Base-by-base conservation (phyloP, 1,140 invertebrate genomes). In the Muscidifurax raptorellus region DNA sequence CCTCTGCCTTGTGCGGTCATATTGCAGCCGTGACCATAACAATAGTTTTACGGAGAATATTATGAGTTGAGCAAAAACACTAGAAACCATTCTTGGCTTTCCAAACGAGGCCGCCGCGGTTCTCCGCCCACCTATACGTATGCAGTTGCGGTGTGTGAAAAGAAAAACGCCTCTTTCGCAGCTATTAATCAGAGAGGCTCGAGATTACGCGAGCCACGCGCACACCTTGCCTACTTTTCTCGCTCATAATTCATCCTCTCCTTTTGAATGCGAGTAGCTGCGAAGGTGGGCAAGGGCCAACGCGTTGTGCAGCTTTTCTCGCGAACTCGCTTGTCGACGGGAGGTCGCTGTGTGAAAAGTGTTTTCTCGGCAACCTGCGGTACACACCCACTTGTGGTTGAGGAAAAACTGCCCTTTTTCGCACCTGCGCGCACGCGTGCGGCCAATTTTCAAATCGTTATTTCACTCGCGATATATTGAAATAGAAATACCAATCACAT, bases 171-270 rank as follows among this genome's bases (percentile, higher is more conserved):
- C 64, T 30, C 75, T 32, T 44, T 59, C n/a, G 44, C 36, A 3
- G 44, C 59, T 67, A 76, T 75, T 72, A 32, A 64, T 75, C 80
- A 64, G 59, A 15, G 15, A 36, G 12, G 5, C 18, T 40, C 47
- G 28, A 36, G 18, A 52, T 47, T 74, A 52, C 4, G 78, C 13
- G 47, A 18, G 69, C 44, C 47, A 52, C 69, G 69, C 69, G 80
- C 80, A 75, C 69, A 75, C 69, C 80, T 82, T 75, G 69, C 67
- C 13, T n/a, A 2, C 36, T 66, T 80, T 71, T 66, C 36, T 27
- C 66, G 64, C 2, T 18, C 22, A n/a, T n/a, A 59, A 59, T 59
- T 59, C 52, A 59, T 59, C 18, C 18, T 59, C 18, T 40, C 36
- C 9, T n/a, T 59, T 59, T 59, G 52, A 59, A n/a, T n/a, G n/a